Conservation (phyloP, 2,797 vertebrate species). For the Sebastes dallii region DNA sequence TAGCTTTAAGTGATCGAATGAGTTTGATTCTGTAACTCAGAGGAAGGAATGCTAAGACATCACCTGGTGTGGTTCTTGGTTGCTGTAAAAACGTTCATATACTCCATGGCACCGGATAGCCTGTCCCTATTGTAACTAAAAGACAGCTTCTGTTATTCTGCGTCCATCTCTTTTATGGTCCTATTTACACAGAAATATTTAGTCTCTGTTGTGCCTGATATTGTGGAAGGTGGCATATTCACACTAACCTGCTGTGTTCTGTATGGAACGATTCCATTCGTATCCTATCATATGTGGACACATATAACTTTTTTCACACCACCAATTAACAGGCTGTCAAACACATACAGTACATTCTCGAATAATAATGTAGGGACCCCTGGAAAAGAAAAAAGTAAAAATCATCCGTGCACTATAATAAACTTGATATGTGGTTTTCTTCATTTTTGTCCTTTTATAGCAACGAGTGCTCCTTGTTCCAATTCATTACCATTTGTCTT, state of each 20-base stretch:
- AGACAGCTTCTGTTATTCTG: not conserved
- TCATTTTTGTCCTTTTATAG: not conserved
- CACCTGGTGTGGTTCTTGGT: not conserved
- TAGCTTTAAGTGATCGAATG: not conserved
- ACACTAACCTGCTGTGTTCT: constrained; percentile 13
- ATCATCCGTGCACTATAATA: not conserved
- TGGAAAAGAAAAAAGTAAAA: not conserved
- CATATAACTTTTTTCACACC: constrained; percentile 27
- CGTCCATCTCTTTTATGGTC: not conserved
- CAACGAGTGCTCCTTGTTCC: not conserved
- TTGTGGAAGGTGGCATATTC: constrained; percentile 10
- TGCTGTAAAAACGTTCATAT: not conserved
- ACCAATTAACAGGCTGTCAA: constrained; percentile 52
- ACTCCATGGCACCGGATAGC: not conserved
- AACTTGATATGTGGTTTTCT: not conserved
- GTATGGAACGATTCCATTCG: constrained; percentile 26
- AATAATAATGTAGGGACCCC: not conserved
- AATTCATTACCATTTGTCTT: not conserved
- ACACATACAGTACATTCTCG: not conserved
- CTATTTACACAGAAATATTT: not conserved
- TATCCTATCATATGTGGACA: constrained; percentile 11
- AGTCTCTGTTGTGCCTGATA: not conserved
- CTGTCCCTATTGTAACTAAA: not conserved
- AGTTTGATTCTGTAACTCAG: not conserved
- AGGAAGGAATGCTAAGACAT: not conserved